phyloP scores from a whole-genome alignment of 92 coral and sea anemone species.

The Zoanthus gigantus region DNA sequence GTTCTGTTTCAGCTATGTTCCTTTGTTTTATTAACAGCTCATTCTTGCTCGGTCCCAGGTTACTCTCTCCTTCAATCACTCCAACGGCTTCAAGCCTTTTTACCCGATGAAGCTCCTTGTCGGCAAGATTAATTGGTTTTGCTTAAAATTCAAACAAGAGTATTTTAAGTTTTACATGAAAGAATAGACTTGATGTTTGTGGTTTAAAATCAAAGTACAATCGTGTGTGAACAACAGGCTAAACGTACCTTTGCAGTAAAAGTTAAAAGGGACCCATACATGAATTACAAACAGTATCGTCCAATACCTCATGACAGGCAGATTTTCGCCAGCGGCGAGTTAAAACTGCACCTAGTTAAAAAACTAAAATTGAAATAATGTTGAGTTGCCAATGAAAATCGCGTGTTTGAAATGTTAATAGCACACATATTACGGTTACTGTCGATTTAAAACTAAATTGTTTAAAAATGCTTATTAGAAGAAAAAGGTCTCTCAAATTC shows the following conservation, averaged over 20 bases:
- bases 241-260: not conserved
- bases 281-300: not conserved
- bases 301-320: not conserved
- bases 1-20: not conserved
- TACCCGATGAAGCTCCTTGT: slow-evolving; percentile 32
- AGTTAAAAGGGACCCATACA: not conserved
- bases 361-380: not conserved
- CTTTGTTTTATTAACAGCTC: not conserved
- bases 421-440: no score
- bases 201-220: not conserved
- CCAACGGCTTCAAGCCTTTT: slow-evolving; percentile 14
- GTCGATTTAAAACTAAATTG: no score
- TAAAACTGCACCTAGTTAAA: not conserved
- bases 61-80: slow-evolving; percentile 21
- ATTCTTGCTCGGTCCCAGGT: slow-evolving; percentile 26
- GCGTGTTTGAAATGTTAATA: no score
- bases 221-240: not conserved
- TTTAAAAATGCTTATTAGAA: no score
- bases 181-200: no score
- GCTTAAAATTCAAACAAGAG: not conserved
- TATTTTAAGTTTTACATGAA: no score
- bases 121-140: slow-evolving; percentile 30
- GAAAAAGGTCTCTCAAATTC: no score
- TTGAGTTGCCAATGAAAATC: no score
- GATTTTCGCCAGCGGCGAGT: not conserved